Base-by-base conservation (phyloP, 2,888 invertebrate species). In the Allygus modestus region DNA sequence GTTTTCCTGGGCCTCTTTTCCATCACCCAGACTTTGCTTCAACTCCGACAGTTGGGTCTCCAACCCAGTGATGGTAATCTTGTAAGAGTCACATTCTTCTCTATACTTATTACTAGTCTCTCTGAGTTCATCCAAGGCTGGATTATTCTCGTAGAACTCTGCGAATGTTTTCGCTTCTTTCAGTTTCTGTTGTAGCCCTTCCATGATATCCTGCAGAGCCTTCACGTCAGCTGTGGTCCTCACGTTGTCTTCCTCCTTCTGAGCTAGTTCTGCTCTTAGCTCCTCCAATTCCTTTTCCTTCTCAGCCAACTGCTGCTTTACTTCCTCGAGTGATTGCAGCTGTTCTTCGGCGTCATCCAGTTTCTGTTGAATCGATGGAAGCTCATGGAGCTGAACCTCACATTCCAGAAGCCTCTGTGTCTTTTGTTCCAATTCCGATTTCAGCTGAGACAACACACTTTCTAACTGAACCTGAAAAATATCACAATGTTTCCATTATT, bases 161-260 rank as follows among this genome's bases (percentile, higher is more conserved):
- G 92, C 86, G 91, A 90, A 85, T 91, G 91, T 84, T 91, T 91
- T 73, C 92, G 87, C 91, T 89, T 92, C 93, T 58, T 90, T 90
- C 0, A 92, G 89, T 86, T 92, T 90, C 86, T 93, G 91, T 84
- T 92, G 92, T 65, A 93, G 85, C 86, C 92, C 91, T 51, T 92
- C 91, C 0, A 92, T 88, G 87, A 92, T 90, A 79, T 92, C 91
- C 81, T 92, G 88, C 15, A 87, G 73, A 28, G 86, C 85, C 61
- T 82, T 79, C 0, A 87, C 85, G 82, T 88, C 88, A 46, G 86
- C 85, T 33, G 82, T 86, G 12, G 93, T 91, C 85, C 92, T 91
- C 0, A 92, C 88, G 73, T 92, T 92, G 87, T 94, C 93, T 88
- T 93, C 91, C 90, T 92, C 91, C 87, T 93, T 92, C 88, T 93